A percentile compares a stretch with the other conserved stretches of the same genome.
These are phyloP conservation scores for Microcebus jonahi DNA, from an alignment of 2,113 vertebrate species.

Conservation along the genomic window DNA sequence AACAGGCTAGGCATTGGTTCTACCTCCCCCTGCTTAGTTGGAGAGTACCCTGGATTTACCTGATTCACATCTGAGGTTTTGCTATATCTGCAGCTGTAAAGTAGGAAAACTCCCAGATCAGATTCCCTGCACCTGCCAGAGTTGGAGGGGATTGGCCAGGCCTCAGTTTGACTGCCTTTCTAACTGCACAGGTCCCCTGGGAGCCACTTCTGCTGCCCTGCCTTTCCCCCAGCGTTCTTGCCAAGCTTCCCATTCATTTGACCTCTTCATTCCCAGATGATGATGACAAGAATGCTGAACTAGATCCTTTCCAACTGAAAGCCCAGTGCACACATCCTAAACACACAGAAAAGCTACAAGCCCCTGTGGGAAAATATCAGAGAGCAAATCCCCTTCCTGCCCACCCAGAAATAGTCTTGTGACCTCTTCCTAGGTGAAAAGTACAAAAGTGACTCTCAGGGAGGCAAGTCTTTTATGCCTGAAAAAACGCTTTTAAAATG, in stretches of 20 bases:
- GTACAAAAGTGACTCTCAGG: neutral
- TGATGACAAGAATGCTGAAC: slow-evolving; percentile 28
- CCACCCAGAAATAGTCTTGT: neutral
- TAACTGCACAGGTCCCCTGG: neutral
- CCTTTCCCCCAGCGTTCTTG: neutral
- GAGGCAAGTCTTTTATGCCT: neutral
- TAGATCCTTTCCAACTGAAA: slow-evolving; percentile 35
- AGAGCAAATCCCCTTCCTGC: neutral
- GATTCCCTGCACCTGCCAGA: neutral
- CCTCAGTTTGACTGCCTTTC: slow-evolving; percentile 29
- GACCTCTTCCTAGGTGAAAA: neutral
- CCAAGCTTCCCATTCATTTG: slow-evolving; percentile 24
- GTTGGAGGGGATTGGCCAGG: neutral
- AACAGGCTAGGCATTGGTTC: neutral
- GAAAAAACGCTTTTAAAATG: neutral
- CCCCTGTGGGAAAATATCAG: neutral
- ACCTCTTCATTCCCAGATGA: slow-evolving; percentile 9
- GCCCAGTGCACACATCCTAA: neutral
- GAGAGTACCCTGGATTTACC: neutral
- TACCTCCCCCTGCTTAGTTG: neutral
- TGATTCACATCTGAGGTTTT: neutral
- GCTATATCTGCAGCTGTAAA: neutral
- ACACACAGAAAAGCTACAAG: neutral
- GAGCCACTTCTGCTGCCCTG: neutral
- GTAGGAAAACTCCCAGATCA: neutral